Evolutionary conservation across 2,113 vertebrate genomes (phyloP).

Genomic region (Gracilinanus agilis): DNA sequence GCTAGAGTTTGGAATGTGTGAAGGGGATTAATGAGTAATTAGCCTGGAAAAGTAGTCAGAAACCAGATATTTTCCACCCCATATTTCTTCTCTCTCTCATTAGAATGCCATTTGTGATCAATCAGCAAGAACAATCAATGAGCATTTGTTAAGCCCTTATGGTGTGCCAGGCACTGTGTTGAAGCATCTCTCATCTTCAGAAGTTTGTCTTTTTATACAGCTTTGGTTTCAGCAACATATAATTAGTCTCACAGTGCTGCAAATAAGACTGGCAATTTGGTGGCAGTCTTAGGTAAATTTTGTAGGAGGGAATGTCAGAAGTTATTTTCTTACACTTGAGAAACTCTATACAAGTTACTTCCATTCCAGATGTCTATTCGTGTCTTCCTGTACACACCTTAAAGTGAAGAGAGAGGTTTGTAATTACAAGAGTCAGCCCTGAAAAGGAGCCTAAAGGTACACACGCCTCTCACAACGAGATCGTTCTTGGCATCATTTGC

Average conservation of each 20-base stretch:
- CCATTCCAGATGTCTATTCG: slow-evolving; percentile 65
- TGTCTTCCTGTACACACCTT: slow-evolving; percentile 73
- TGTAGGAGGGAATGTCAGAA: neutral
- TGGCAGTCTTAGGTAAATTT: neutral
- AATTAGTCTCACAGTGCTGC: slow-evolving; percentile 12
- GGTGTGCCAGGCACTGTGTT: neutral
- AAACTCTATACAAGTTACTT: slow-evolving; percentile 52
- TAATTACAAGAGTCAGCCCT: slow-evolving; percentile 72
- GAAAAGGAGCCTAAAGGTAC: slow-evolving; percentile 67
- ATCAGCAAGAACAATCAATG: neutral
- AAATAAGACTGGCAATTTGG: neutral
- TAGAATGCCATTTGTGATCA: neutral
- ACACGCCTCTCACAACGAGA: slow-evolving; percentile 74
- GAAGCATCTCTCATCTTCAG: neutral
- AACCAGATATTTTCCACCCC: neutral
- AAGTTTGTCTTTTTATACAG: neutral
- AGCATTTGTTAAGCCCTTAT: neutral
- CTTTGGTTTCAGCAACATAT: neutral
- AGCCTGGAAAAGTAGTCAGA: neutral
- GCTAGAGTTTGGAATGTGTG: neutral
- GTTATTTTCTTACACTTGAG: slow-evolving; percentile 46
- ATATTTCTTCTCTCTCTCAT: slow-evolving; percentile 25
- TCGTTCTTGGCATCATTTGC: slow-evolving; percentile 77
- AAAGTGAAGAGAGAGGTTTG: slow-evolving; percentile 69
- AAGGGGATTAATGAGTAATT: neutral